Evolutionary conservation across 2,797 vertebrate species (phyloP).

Genomic region (Tangara arthus): DNA sequence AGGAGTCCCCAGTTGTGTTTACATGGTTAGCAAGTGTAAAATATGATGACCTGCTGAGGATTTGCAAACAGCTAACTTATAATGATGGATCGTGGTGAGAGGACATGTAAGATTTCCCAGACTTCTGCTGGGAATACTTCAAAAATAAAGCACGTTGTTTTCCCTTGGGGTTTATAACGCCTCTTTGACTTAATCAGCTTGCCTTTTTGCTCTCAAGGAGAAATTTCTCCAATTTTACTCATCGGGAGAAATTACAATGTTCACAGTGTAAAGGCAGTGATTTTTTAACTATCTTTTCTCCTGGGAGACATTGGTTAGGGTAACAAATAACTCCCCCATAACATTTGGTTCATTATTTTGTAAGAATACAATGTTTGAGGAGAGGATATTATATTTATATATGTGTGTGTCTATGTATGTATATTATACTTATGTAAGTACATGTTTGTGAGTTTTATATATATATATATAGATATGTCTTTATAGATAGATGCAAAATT

Average conservation of each 20-base stretch:
- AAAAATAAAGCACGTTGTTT: constrained; percentile 68
- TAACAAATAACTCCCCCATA: constrained; percentile 15
- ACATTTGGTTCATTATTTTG: constrained; percentile 7
- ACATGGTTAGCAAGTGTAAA: constrained; percentile 73
- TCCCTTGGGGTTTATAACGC: constrained; percentile 66
- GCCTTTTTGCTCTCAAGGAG: constrained; percentile 67
- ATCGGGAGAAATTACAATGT: constrained; percentile 36
- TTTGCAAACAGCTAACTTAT: constrained; percentile 69
- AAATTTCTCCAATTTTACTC: constrained; percentile 62
- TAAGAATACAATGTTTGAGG: constrained; percentile 11
- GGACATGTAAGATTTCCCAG: constrained; percentile 62
- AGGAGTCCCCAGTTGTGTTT: constrained; percentile 71
- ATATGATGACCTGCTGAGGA: constrained; percentile 71
- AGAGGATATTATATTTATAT: neutral
- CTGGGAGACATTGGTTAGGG: constrained; percentile 12
- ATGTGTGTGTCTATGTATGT: neutral
- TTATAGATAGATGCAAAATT: neutral
- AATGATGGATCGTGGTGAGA: constrained; percentile 68
- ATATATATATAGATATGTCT: too few species aligned
- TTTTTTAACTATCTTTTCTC: constrained; percentile 51
- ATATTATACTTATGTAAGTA: neutral
- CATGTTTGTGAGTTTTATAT: neutral
- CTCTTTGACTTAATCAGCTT: constrained; percentile 77
- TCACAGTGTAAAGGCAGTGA: neutral
- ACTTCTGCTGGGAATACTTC: constrained; percentile 72